Evolutionary conservation across 2,797 vertebrate genomes (phyloP), one percentile per base, ranked within the genome.

Genomic region (Agapornis canus): DNA sequence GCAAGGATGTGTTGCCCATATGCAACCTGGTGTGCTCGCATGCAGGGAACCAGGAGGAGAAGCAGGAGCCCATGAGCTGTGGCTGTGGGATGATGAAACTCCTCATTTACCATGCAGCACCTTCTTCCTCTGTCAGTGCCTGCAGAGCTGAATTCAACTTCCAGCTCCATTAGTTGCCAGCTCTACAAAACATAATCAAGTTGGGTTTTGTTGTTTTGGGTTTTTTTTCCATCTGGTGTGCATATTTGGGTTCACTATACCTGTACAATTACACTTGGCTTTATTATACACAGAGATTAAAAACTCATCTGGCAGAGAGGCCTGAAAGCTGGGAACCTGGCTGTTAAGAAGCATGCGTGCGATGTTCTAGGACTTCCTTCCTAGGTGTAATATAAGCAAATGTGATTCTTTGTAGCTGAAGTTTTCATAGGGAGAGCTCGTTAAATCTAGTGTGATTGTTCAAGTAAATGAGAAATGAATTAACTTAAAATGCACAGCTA

Each of bases 401-500:
- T 72, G 72, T 31, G 47, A 84, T 85, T 78, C 86, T 86, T 93
- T 93, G 90, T 93, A 81, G 77, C 69, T 95, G 81, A 72, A 73
- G 45, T 86, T 95, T 96, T 95, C 51, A 39, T n/a, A 43, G 82
- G 59, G 81, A 78, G 89, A 94, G 80, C 72, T 95, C 48, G n/a
- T 97, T 96, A 97, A 91, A 88, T 64, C 45, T 64, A 37, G 60
- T 23, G 32, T 40, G 83, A 77, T 82, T 84, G 83, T 69, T 81
- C 85, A 85, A 91, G 83, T 82, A 71, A 96, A 96, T 4, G 42
- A 84, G 80, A 83, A 79, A 90, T 78, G 70, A 97, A 94, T 94
- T 63, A 94, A 95, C 89, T 94, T 82, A 73, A 95, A 96, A 91
- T 91, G 63, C 22, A 51, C 56, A 52, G 27, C 76, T 83, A 80